Base-by-base conservation (phyloP, 2,797 vertebrate genomes). In the Vultur gryphus region DNA sequence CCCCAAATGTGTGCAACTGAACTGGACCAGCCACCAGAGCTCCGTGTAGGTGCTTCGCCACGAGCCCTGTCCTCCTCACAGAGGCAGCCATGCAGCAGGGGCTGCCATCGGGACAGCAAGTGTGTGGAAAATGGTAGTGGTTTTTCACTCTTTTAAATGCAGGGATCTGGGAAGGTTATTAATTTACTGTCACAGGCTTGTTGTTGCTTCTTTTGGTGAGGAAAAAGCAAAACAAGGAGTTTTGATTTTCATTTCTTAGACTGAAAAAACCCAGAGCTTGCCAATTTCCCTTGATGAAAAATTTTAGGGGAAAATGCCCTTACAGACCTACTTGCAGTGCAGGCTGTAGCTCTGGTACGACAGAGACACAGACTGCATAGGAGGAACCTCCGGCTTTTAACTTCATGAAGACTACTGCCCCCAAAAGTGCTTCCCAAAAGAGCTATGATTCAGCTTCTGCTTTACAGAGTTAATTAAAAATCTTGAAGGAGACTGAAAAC, bases 41-140 rank as follows among this genome's bases (percentile, higher is more conserved):
- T 37, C 2, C 1, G 1, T 12, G 16, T 3, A 15, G 33, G 15
- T 1, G 5, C 31, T 37, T 26, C 5, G 1, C 57, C 43, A 8
- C 1, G 5, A 54, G 37, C 43, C 28, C 23, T 9, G 33, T 11
- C 4, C 33, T 17, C 11, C 37, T 44, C 28, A 2, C 51, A 19
- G n/a, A 13, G 44, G 46, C 2, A 0, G 46, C n/a, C 31, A 1
- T 3, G 17, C 10, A 23, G n/a, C 37, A 9, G 33, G 61, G 29
- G n/a, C 55, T 41, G 19, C 25, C 11, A 6, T 2, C 3, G 1
- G 37, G 15, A 11, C 64, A 15, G 44, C 55, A 31, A 33, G 3
- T 12, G 14, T 12, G 48, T 20, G 69, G 19, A 13, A 43, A 48
- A 48, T 1, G 1, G 7, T 3, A 5, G 10, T 5, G 31, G 1